Evolutionary conservation across 2,113 vertebrate species (phyloP).

Genomic region (Nerophis lumbriciformis): DNA sequence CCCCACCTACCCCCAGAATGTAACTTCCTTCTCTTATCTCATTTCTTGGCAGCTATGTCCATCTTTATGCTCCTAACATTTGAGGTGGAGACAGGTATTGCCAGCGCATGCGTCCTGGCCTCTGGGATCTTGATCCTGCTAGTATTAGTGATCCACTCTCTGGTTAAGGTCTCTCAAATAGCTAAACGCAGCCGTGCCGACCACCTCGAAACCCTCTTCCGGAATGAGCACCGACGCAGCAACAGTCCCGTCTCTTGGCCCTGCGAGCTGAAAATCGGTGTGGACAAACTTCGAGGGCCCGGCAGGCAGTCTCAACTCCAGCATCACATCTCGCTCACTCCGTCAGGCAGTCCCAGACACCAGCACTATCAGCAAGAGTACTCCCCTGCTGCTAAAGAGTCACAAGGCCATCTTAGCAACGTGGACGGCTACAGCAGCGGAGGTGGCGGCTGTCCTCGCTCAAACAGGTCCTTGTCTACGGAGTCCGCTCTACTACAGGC

Average conservation of each 20-base stretch:
- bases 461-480: conserved; percentile 71
- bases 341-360: conserved; percentile 53
- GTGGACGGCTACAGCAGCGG: conserved; percentile 51
- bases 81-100: conserved; percentile 74
- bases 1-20: background rate
- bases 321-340: conserved; percentile 66
- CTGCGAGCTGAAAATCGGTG: conserved; percentile 60
- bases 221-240: conserved; percentile 68
- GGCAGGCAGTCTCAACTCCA: conserved; percentile 69
- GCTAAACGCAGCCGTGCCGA: conserved; percentile 43
- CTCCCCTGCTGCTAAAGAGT: conserved; percentile 47
- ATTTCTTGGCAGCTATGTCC: conserved; percentile 68
- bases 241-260: conserved; percentile 22
- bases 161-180: conserved; percentile 65
- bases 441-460: conserved; percentile 51
- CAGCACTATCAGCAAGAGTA: conserved; percentile 55
- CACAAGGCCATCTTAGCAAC: conserved; percentile 46
- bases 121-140: conserved; percentile 77
- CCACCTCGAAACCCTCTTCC: conserved; percentile 63
- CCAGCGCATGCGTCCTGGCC: conserved; percentile 78
- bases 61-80: conserved; percentile 85
- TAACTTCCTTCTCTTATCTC: background rate
- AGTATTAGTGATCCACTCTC: conserved; percentile 65
- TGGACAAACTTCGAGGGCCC: conserved; percentile 50
- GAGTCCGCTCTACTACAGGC: conserved; percentile 69